A percentile compares a stretch with the other conserved stretches of the same genome.
phyloP scores from a whole-genome alignment of 2,113 vertebrate genomes.

The Potamarius usumacintae region DNA sequence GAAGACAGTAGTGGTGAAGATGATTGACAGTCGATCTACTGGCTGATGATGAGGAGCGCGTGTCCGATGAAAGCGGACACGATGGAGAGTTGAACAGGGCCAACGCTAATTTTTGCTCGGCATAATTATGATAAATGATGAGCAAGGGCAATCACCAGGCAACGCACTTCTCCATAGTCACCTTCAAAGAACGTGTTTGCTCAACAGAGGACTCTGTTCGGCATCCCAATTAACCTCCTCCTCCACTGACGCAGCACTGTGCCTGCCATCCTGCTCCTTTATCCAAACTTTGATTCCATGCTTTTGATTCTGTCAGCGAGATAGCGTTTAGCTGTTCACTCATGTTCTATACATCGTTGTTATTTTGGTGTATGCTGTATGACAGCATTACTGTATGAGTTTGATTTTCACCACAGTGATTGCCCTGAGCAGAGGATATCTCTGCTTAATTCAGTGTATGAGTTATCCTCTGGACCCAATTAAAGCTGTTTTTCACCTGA shows the following conservation, averaged over 20 bases:
- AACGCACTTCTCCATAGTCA: constrained; percentile 58
- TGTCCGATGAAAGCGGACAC: constrained; percentile 71
- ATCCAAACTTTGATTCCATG: constrained; percentile 41
- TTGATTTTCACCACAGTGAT: constrained; percentile 28
- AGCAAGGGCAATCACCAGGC: constrained; percentile 68
- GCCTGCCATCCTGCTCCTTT: not conserved
- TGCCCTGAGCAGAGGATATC: constrained; percentile 33
- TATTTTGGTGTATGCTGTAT: not conserved
- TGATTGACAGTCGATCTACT: constrained; percentile 71
- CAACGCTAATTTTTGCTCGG: constrained; percentile 66
- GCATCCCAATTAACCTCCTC: constrained; percentile 50
- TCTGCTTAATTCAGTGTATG: constrained; percentile 47
- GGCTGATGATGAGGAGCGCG: constrained; percentile 71
- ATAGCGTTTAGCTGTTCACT: not conserved
- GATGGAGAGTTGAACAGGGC: constrained; percentile 73
- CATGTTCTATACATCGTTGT: constrained; percentile 8
- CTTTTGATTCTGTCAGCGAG: constrained; percentile 45
- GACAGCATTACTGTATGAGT: constrained; percentile 2
- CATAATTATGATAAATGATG: constrained; percentile 75
- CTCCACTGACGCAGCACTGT: constrained; percentile 31
- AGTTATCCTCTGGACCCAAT: constrained; percentile 57
- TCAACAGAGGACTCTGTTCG: constrained; percentile 36
- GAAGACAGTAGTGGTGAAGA: constrained; percentile 65
- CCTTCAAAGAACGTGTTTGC: constrained; percentile 51
- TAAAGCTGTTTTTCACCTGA: constrained; percentile 53